These are phyloP conservation scores for Drosophila mimica DNA, from an alignment of 2,888 invertebrate species.

Conservation along the genomic window DNA sequence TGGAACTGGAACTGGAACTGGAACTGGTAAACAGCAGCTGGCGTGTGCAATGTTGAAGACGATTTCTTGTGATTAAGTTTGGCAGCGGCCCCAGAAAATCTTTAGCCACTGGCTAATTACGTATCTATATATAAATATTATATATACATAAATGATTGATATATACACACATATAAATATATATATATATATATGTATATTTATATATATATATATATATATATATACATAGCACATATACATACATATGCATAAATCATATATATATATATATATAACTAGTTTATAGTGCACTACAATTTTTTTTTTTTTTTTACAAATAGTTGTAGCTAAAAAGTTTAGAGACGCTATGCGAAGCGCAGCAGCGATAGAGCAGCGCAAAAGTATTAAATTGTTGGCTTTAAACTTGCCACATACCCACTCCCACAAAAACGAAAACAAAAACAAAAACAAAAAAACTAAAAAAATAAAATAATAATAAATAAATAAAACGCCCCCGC, in stretches of 20 bases:
- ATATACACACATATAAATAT: neutral
- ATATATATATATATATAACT: conserved; percentile 32
- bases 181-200: conserved; percentile 5
- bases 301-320: conserved; percentile 54
- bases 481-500: conserved; percentile 19
- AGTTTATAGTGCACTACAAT: conserved; percentile 22
- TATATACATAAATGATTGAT: conserved; percentile 23
- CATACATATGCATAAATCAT: conserved; percentile 26
- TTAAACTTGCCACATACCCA: conserved; percentile 49
- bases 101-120: conserved; percentile 39
- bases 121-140: conserved; percentile 33
- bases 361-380: conserved; percentile 34
- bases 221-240: conserved; percentile 29
- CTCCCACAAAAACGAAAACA: conserved; percentile 6
- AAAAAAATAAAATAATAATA: conserved; percentile 1
- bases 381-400: conserved; percentile 73
- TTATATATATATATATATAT: conserved; percentile 6
- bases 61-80: conserved; percentile 78
- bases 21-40: conserved; percentile 4
- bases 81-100: conserved; percentile 55
- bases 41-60: conserved; percentile 60
- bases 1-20: conserved; percentile 2
- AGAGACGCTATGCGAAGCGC: conserved; percentile 73
- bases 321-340: conserved; percentile 67
- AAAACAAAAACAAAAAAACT: neutral